A percentile compares a stretch with the other conserved stretches of the same genome.
Conservation (phyloP, 2,888 invertebrate genomes). For the Agrochola lota region DNA sequence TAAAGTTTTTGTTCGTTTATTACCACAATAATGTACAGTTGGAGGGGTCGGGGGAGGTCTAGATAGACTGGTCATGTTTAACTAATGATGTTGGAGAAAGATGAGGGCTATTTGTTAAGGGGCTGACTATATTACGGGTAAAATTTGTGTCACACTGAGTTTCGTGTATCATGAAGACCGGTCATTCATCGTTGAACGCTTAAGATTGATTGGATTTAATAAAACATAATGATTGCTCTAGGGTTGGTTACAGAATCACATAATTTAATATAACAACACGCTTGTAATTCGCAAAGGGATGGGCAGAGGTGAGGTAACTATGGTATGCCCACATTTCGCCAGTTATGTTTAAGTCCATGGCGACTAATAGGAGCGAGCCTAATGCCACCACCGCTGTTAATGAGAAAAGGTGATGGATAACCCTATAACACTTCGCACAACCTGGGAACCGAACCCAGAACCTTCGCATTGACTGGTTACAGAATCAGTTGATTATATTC, state of each 20-base stretch:
- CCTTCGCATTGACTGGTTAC: neutral
- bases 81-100: slow-evolving; percentile 81
- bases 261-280: neutral
- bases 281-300: neutral
- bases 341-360: neutral
- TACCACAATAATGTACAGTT: slow-evolving; percentile 27
- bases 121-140: slow-evolving; percentile 63
- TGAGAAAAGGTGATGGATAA: neutral
- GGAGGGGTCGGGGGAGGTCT: slow-evolving; percentile 59
- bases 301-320: no score
- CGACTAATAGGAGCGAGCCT: neutral
- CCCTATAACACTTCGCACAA: neutral
- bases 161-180: slow-evolving; percentile 35
- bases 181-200: slow-evolving; percentile 39
- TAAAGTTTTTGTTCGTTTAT: slow-evolving; percentile 51
- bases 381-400: neutral
- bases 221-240: neutral
- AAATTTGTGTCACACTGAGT: slow-evolving; percentile 52
- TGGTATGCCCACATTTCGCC: no score
- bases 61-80: slow-evolving; percentile 70
- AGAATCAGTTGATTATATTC: neutral
- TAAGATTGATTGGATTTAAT: slow-evolving; percentile 28
- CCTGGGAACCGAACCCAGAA: no score
- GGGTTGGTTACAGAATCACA: neutral
- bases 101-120: slow-evolving; percentile 80